phyloP scores from a whole-genome alignment of 2,113 vertebrate genomes.

The Copsychus sechellarum region DNA sequence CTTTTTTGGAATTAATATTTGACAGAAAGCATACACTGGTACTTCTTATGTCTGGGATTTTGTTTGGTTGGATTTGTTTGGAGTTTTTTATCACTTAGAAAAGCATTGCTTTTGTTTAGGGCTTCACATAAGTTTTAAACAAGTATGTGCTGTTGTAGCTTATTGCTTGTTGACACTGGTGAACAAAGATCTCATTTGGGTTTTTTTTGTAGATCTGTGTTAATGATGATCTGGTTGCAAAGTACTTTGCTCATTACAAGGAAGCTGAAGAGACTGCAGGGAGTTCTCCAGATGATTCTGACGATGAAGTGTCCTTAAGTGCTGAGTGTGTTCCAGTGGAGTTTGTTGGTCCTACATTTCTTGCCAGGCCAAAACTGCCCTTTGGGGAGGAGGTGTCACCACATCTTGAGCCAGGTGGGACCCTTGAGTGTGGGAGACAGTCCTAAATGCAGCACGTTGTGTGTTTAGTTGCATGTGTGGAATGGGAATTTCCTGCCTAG shows the following conservation, averaged over 20 bases:
- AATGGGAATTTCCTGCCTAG: rapidly evolving
- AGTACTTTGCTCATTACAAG: conserved; percentile 83
- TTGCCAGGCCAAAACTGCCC: conserved; percentile 58
- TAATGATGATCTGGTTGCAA: conserved; percentile 89
- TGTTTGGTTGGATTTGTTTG: not conserved
- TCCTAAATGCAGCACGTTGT: not conserved
- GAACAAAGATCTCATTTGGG: not conserved
- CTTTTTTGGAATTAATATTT: not conserved
- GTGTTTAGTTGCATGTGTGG: not conserved
- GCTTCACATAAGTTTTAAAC: not conserved
- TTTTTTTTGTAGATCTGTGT: conserved; percentile 79
- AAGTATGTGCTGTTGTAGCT: not conserved
- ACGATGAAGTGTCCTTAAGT: not conserved
- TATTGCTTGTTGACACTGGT: not conserved
- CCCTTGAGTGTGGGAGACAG: rapidly evolving
- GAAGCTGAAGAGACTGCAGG: not conserved
- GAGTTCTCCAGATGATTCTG: not conserved
- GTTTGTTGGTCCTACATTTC: conserved; percentile 15
- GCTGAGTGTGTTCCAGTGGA: not conserved
- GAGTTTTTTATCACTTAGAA: not conserved
- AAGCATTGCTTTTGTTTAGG: not conserved
- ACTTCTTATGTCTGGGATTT: not conserved
- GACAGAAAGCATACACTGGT: not conserved
- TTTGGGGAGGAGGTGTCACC: not conserved
- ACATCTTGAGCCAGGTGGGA: conserved; percentile 52